A percentile compares a stretch with the other conserved stretches of the same genome.
Conservation (phyloP, 2,113 vertebrate species). For the Plecturocebus donacophilus region DNA sequence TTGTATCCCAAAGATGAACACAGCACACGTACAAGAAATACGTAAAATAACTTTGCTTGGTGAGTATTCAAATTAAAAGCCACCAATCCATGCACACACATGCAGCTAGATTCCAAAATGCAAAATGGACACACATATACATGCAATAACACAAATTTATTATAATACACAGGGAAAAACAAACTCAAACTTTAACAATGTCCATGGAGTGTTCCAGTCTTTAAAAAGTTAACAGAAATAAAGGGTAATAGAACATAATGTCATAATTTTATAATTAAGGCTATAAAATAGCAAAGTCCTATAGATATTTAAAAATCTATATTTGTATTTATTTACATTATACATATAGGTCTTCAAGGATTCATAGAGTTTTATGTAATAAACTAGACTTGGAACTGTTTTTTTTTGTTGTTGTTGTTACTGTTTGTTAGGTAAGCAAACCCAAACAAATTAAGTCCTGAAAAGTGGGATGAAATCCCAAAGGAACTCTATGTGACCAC, state of each 20-base stretch:
- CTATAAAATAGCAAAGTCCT: not conserved
- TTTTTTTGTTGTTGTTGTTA: conserved; percentile 9
- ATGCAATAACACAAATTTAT: conserved; percentile 59
- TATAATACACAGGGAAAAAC: conserved; percentile 47
- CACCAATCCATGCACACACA: not conserved
- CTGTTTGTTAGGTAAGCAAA: conserved; percentile 39
- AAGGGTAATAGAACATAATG: not conserved
- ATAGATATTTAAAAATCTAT: conserved; percentile 36
- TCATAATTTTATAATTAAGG: conserved; percentile 27
- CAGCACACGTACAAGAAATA: not conserved
- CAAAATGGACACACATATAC: not conserved
- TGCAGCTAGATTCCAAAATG: not conserved
- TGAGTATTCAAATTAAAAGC: not conserved
- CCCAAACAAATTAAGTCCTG: conserved; percentile 1
- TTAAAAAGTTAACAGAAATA: conserved; percentile 57
- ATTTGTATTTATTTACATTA: conserved; percentile 52
- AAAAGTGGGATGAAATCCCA: conserved; percentile 11
- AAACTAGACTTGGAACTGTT: conserved; percentile 9
- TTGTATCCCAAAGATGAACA: not conserved
- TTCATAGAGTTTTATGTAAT: conserved; percentile 7
- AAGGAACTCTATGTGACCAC: not conserved
- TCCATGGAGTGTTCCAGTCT: conserved; percentile 31
- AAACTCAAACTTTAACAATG: conserved; percentile 40
- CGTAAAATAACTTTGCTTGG: not conserved
- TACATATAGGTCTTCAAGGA: conserved; percentile 17